Evolutionary conservation across 2,888 invertebrate genomes (phyloP).

Genomic region (Ptychoptera contaminata): DNA sequence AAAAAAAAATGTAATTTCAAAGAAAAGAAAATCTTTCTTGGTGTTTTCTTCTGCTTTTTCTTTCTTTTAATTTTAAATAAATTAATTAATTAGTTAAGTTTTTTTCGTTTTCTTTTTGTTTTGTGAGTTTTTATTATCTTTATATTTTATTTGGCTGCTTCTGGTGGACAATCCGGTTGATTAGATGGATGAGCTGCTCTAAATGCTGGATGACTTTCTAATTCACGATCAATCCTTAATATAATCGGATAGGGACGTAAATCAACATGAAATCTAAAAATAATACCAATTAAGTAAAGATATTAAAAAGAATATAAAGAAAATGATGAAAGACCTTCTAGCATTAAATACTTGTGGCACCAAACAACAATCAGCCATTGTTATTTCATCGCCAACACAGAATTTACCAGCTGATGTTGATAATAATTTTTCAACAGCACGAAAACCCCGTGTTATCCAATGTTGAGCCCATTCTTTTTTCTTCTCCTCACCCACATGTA

Average conservation of each 20-base stretch:
- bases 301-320: not conserved
- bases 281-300: not conserved
- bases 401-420: slow-evolving; percentile 76
- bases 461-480: slow-evolving; percentile 87
- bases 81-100: slow-evolving; percentile 2
- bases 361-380: slow-evolving; percentile 86
- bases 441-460: slow-evolving; percentile 81
- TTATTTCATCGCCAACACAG: slow-evolving; percentile 85
- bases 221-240: slow-evolving; percentile 66
- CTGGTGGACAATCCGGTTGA: slow-evolving; percentile 91
- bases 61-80: too few relatives aligned
- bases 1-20: too few relatives aligned
- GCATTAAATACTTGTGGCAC: slow-evolving; percentile 95
- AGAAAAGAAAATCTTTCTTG: too few relatives aligned
- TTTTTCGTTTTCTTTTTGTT: slow-evolving; percentile 1
- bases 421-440: slow-evolving; percentile 76
- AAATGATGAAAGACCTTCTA: slow-evolving; percentile 42
- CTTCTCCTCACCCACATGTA: slow-evolving; percentile 75
- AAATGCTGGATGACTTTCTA: slow-evolving; percentile 81
- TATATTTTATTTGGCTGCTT: slow-evolving; percentile 52
- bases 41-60: too few relatives aligned
- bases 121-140: not conserved
- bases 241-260: slow-evolving; percentile 80
- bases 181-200: slow-evolving; percentile 77
- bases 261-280: slow-evolving; percentile 76